Percentiles rank a stretch among this genome's conserved stretches.
These are phyloP conservation scores for Macrophya annulata DNA, from an alignment of 2,888 invertebrate species.

Conservation along the genomic window DNA sequence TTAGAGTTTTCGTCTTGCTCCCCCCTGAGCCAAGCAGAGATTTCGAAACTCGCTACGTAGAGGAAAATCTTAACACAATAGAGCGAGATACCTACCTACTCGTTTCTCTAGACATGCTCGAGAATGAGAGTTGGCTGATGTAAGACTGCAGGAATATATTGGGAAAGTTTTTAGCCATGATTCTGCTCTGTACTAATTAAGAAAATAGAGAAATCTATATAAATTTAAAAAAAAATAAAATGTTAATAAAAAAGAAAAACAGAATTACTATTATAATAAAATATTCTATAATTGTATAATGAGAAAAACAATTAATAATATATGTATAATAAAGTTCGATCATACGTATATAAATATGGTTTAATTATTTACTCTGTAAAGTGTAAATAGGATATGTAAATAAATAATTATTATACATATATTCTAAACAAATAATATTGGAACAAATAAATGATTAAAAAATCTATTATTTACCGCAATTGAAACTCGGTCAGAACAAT, in stretches of 20 bases:
- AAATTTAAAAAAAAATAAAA: background rate
- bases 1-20: background rate
- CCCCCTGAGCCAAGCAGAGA: background rate
- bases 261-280: background rate
- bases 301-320: no score
- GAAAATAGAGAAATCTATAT: background rate
- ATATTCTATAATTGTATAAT: background rate
- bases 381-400: no score
- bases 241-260: background rate
- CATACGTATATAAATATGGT: no score
- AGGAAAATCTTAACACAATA: slow-evolving; percentile 18
- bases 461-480: background rate
- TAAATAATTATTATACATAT: no score
- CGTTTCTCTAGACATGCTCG: slow-evolving; percentile 6
- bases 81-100: background rate
- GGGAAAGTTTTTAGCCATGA: background rate
- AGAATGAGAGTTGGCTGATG: background rate
- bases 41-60: background rate
- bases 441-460: background rate
- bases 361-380: no score
- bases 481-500: background rate
- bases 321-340: no score
- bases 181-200: background rate
- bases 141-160: background rate
- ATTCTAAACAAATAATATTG: no score